Conservation (phyloP, 2,113 vertebrate genomes). For the Mormyrus iriodes region DNA sequence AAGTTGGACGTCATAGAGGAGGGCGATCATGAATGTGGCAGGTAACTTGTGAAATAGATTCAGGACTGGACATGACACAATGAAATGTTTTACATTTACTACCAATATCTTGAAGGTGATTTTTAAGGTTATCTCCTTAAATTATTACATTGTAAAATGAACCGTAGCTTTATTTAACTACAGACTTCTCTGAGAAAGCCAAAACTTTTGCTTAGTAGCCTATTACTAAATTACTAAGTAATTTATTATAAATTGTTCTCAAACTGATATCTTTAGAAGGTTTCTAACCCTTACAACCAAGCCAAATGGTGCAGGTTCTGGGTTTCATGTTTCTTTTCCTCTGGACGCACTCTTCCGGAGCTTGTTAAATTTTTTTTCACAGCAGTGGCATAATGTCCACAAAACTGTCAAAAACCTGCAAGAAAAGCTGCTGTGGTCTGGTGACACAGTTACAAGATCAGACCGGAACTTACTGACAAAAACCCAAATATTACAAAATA, state of each 20-base stretch:
- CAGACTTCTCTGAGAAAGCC: not conserved
- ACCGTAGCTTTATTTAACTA: not conserved
- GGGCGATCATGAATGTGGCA: not conserved
- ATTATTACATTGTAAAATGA: not conserved
- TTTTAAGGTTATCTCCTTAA: not conserved
- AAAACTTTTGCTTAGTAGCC: not conserved
- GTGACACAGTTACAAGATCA: not conserved
- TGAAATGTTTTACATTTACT: not conserved
- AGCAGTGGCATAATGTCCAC: not conserved
- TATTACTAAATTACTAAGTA: too few species aligned
- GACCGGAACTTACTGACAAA: not conserved
- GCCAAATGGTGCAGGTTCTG: not conserved
- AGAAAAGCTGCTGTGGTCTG: not conserved
- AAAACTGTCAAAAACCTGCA: not conserved
- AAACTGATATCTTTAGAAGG: not conserved
- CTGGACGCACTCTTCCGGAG: not conserved
- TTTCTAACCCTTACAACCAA: not conserved
- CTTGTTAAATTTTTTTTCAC: not conserved
- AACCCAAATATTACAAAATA: not conserved
- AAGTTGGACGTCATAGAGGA: not conserved
- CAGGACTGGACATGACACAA: not conserved
- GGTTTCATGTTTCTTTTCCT: not conserved
- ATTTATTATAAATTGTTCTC: not conserved
- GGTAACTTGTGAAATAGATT: not conserved
- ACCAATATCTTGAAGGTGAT: not conserved